Evolutionary conservation across 2,888 invertebrate genomes (phyloP).

Genomic region (Chrysotoxum bicinctum): DNA sequence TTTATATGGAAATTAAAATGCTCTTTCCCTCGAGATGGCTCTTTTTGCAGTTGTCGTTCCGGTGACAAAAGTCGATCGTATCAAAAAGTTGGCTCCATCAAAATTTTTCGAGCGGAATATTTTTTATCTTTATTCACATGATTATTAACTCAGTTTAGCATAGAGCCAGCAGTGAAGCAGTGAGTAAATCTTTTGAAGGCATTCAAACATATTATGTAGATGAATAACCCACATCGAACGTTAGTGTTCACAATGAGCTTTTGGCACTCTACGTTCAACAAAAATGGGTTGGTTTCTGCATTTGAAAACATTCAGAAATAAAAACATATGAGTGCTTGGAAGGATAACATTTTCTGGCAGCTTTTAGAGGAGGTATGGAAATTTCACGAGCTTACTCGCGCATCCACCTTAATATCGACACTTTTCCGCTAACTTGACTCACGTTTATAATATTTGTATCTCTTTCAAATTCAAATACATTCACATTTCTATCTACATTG

Average conservation of each 20-base stretch:
- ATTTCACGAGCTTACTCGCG: not conserved
- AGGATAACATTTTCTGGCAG: not conserved
- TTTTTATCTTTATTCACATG: no score
- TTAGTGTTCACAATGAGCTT: not conserved
- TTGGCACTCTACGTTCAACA: not conserved
- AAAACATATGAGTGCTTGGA: not conserved
- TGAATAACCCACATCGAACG: not conserved
- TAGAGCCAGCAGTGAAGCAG: not conserved
- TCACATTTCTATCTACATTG: constrained; percentile 34
- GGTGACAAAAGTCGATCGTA: no score
- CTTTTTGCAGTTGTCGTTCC: no score
- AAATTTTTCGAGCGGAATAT: no score
- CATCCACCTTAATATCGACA: not conserved
- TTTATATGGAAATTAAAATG: no score
- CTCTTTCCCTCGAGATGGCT: no score
- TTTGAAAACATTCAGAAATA: not conserved
- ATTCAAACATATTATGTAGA: not conserved
- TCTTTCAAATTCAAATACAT: constrained; percentile 23
- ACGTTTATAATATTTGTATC: constrained; percentile 42
- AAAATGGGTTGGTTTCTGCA: not conserved
- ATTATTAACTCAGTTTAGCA: no score
- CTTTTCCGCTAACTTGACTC: constrained; percentile 35
- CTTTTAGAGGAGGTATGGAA: not conserved
- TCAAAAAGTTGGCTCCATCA: no score
- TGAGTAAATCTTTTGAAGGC: not conserved